These are phyloP conservation scores for Sciurus carolinensis DNA, from an alignment of 2,797 vertebrate species.

Conservation along the genomic window DNA sequence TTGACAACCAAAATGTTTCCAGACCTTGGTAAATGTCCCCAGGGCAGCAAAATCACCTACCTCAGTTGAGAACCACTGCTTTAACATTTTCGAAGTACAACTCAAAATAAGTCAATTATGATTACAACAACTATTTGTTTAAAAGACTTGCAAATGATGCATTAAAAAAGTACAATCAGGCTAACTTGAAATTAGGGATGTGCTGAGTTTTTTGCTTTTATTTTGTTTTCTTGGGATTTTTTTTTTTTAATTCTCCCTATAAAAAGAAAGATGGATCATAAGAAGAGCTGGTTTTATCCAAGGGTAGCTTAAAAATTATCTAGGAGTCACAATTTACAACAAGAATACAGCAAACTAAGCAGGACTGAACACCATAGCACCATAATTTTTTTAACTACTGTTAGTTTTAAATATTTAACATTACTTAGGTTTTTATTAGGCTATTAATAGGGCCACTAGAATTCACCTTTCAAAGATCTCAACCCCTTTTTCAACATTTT, in stretches of 20 bases:
- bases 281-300: background rate
- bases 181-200: background rate
- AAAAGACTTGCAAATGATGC: slow-evolving; percentile 49
- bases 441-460: background rate
- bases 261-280: background rate
- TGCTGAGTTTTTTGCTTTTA: background rate
- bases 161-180: background rate
- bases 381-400: background rate
- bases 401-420: slow-evolving; percentile 17
- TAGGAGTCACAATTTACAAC: background rate
- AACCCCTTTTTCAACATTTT: slow-evolving; percentile 60
- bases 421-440: slow-evolving; percentile 2
- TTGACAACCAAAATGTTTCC: slow-evolving; percentile 12
- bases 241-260: background rate
- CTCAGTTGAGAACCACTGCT: background rate
- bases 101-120: background rate
- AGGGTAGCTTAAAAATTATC: background rate
- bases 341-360: background rate
- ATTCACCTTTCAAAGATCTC: slow-evolving; percentile 55
- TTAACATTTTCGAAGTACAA: slow-evolving; percentile 63
- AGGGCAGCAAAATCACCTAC: background rate
- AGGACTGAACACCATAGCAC: background rate
- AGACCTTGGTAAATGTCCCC: background rate
- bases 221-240: background rate
- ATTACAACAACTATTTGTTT: background rate